Evolutionary conservation across 1,140 invertebrate species (phyloP), one percentile per base, ranked within the genome.

Genomic region (Hylyphantes graminicola): DNA sequence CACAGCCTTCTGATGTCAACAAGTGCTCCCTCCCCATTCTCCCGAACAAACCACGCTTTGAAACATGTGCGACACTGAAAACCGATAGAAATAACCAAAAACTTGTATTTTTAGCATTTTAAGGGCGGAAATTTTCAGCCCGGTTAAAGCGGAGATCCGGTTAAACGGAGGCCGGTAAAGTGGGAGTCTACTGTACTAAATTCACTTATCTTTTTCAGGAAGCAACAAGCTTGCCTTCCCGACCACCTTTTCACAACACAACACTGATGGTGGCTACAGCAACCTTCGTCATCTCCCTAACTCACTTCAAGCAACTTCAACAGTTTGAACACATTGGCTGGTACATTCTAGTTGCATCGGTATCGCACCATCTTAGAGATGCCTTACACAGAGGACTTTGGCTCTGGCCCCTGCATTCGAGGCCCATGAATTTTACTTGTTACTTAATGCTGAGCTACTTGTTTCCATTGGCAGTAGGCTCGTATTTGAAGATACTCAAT

Each of bases 321-420:
- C 73, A 55, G 11, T 17, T 86, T 10, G 51, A 63, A 74, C 51
- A 76, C 10, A 59, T 86, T 61, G 84, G 85, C 12, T 85, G 87
- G 48, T 64, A 89, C 15, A 86, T 88, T 64, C 17, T 88, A 4
- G 83, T 87, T n/a, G 87, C 89, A 0, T 87, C 86, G 76, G 70
- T 87, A 9, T 87, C 88, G 21, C 89, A 90, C 84, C 89, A 90
- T 74, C 75, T 89, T 12, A 70, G 89, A 48, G 89, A 90, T 81
- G 87, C 86, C 0, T 67, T 79, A 70, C 82, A 89, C 68, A 81
- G 87, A 19, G 89, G 89, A 11, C 73, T 89, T 12, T 89, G 88
- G 88, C 85, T 90, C 59, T 87, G 87, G 63, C 88, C 88, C 10
- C 85, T 88, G 19, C 85, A 74, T 13, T 89, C 89, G 21, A 87